phyloP scores from a whole-genome alignment of 30 jellyfish, hydroid and myxozoan species.

The Cassiopea xamachana region DNA sequence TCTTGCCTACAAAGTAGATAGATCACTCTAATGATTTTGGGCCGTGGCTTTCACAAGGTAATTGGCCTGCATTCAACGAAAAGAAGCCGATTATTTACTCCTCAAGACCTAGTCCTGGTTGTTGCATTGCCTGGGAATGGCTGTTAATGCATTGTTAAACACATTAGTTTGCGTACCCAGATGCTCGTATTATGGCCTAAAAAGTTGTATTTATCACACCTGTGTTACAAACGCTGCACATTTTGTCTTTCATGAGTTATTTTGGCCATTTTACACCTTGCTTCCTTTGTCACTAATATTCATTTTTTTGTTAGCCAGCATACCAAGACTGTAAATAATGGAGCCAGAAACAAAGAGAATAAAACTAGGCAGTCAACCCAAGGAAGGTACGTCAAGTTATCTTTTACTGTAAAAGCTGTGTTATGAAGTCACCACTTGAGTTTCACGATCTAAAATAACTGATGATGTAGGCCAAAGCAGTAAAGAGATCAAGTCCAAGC shows the following conservation, averaged over 20 bases:
- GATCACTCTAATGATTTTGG: background rate
- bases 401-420: no score
- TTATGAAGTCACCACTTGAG: background rate
- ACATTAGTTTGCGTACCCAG: background rate
- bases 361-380: background rate
- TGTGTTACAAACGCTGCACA: background rate
- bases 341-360: constrained; percentile 29
- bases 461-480: background rate
- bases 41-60: background rate
- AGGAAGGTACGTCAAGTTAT: background rate
- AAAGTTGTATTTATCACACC: no score
- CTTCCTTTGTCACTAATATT: background rate
- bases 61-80: background rate
- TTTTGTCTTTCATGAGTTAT: background rate
- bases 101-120: background rate
- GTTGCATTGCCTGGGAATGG: background rate
- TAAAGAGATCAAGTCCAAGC: no score
- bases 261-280: background rate
- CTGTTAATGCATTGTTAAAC: background rate
- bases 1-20: background rate
- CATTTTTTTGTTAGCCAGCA: background rate
- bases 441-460: background rate
- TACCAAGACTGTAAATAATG: background rate
- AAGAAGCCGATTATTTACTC: background rate
- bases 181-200: background rate